phyloP scores from a whole-genome alignment of 2,888 invertebrate genomes.

The Pheosia gnoma region DNA sequence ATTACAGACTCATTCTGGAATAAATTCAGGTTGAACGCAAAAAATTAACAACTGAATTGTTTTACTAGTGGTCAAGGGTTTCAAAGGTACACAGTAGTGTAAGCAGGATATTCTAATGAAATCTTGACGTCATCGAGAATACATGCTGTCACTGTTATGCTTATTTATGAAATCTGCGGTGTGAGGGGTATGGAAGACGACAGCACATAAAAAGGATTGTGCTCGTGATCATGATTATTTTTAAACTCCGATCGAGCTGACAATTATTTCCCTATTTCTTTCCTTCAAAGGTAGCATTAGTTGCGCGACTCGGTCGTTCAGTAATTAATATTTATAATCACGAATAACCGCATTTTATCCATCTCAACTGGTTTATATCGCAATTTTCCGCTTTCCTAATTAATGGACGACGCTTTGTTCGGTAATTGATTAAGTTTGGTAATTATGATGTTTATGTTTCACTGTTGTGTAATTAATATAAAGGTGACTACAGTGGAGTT shows the following conservation, averaged over 20 bases:
- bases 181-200: no score
- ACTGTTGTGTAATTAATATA: conserved; percentile 15
- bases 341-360: conserved; percentile 55
- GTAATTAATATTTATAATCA: conserved; percentile 68
- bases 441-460: conserved; percentile 38
- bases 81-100: no score
- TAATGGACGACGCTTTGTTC: conserved; percentile 40
- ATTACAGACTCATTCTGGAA: background rate
- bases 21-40: no score
- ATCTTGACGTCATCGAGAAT: no score
- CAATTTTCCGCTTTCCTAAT: conserved; percentile 43
- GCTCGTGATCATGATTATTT: background rate
- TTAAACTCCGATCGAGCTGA: background rate
- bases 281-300: background rate
- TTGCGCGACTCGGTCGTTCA: conserved; percentile 3
- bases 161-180: no score
- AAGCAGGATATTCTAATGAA: no score
- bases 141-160: no score
- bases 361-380: conserved; percentile 52
- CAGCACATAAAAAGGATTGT: no score
- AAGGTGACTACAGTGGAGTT: background rate
- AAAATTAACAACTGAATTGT: no score
- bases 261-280: background rate
- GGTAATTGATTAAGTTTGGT: conserved; percentile 44
- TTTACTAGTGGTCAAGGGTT: no score